phyloP scores from a whole-genome alignment of 2,888 invertebrate genomes.

The Torymus tubicola region DNA sequence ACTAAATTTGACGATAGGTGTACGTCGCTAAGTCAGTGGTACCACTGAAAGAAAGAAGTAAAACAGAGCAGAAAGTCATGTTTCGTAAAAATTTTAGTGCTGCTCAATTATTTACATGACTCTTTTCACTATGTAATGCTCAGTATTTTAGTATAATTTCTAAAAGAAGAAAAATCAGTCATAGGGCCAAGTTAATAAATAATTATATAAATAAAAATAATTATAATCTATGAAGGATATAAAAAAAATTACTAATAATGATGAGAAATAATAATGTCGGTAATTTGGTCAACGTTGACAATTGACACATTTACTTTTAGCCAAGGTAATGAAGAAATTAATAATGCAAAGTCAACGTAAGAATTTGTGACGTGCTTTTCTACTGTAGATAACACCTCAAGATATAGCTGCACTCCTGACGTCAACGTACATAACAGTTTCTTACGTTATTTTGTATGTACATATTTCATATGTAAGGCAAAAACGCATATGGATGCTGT shows the following conservation, averaged over 20 bases:
- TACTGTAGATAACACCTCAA: slow-evolving; percentile 48
- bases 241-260: slow-evolving; percentile 2
- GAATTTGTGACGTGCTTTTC: slow-evolving; percentile 52
- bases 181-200: slow-evolving; percentile 49
- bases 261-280: neutral
- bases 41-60: slow-evolving; percentile 6
- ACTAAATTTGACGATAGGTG: slow-evolving; percentile 1
- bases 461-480: slow-evolving; percentile 34
- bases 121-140: slow-evolving; percentile 44
- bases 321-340: neutral
- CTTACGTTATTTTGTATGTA: slow-evolving; percentile 38
- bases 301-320: slow-evolving; percentile 16
- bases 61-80: neutral
- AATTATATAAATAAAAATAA: slow-evolving; percentile 21
- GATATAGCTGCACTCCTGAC: slow-evolving; percentile 48
- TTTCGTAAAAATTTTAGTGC: slow-evolving; percentile 7
- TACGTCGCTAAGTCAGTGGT: no score
- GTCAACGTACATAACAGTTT: slow-evolving; percentile 28
- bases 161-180: slow-evolving; percentile 43
- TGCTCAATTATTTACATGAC: slow-evolving; percentile 21
- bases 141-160: slow-evolving; percentile 51
- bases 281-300: slow-evolving; percentile 14
- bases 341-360: slow-evolving; percentile 31
- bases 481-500: slow-evolving; percentile 27
- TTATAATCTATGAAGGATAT: slow-evolving; percentile 30